Evolutionary conservation across 2,888 invertebrate genomes (phyloP), one percentile per base, ranked within the genome.

Genomic region (Hydrotaea cyrtoneurina): DNA sequence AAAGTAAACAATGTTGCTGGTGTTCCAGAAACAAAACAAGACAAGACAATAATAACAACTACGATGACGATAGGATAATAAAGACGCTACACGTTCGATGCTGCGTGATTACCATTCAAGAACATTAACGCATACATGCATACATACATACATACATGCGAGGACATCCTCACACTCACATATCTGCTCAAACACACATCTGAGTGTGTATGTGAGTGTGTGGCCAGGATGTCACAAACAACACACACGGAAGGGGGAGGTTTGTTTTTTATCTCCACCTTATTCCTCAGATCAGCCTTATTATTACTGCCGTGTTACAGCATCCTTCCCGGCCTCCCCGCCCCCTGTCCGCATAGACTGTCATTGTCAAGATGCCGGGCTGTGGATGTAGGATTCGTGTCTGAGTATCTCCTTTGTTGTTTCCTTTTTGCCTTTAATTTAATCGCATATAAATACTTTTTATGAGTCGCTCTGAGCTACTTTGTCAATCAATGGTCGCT

Each of bases 81-180:
- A 88, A 89, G 89, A 89, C 88, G 87, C 86, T 88, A 87, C 88
- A 89, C 87, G 89, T 88, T 86, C 88, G 86, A 87, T 88, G 87
- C 87, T 50, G 86, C 83, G 86, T 87, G 87, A 89, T 88, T 87
- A 86, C 66, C 71, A 71, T 87, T 86, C 86, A n/a, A 86, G 86
- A 86, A 87, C 83, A 87, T 85, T 75, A 53, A 43, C 46, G 15
- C 72, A 72, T 19, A 78, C 73, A 50, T 43, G 15, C 72, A 72
- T 19, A 78, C 73, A 50, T 43, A n/a, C 72, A 19, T 50, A 46
- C 8, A 72, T 71, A 2, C 17, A 50, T 53, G 46, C 17, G 55
- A 36, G 15, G 69, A 36, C 26, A 53, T 53, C n/a, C 21, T 62
- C 39, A 36, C n/a, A 64, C 31, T 53, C 31, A 31, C 19, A 50